Conservation (phyloP, 2,113 vertebrate genomes). For the Grantiella picta region DNA sequence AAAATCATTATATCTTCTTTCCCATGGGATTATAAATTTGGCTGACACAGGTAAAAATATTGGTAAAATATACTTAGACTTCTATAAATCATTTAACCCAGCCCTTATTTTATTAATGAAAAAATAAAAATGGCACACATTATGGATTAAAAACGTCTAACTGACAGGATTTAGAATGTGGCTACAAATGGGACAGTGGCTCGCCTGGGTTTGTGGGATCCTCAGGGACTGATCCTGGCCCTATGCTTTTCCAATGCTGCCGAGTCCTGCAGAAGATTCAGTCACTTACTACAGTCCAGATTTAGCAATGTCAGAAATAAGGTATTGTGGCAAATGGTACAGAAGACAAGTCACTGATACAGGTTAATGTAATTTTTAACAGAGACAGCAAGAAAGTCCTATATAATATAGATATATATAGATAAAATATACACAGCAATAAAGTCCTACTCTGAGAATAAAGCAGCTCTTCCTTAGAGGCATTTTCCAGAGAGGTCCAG, state of each 20-base stretch:
- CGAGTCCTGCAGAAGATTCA: not conserved
- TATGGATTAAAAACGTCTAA: not conserved
- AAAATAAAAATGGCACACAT: not conserved
- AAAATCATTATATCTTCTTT: not conserved
- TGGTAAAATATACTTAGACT: not conserved
- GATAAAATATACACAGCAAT: not conserved
- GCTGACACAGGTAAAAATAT: not conserved
- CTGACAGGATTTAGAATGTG: not conserved
- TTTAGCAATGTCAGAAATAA: not conserved
- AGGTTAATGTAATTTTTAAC: not conserved
- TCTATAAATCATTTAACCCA: not conserved
- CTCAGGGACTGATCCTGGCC: not conserved
- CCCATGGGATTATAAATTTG: not conserved
- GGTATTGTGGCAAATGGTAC: not conserved
- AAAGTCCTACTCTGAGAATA: not conserved
- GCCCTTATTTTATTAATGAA: not conserved
- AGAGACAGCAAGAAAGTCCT: not conserved
- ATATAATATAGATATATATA: too few relatives aligned
- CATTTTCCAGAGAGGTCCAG: not conserved
- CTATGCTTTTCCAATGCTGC: not conserved
- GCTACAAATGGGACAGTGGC: not conserved
- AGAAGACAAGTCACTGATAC: not conserved
- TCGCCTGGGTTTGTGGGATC: not conserved
- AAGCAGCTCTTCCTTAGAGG: not conserved
- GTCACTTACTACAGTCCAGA: not conserved